Percentiles rank a stretch among this genome's conserved stretches.
phyloP scores from a whole-genome alignment of 2,888 invertebrate species.

The Peribatodes rhomboidaria region DNA sequence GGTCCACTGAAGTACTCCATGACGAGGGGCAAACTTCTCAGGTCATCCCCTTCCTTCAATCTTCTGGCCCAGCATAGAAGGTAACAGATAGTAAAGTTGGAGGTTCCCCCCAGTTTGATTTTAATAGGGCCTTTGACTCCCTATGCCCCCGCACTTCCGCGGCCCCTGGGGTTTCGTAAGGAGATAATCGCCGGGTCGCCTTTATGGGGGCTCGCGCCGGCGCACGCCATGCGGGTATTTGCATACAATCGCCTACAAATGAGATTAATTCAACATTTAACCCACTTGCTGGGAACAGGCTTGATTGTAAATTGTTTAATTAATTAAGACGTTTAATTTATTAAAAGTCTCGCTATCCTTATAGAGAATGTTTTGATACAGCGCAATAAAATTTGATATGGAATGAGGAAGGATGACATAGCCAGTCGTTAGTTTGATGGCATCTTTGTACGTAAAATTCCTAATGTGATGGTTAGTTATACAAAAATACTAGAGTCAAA shows the following conservation, averaged over 20 bases:
- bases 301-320: constrained; percentile 47
- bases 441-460: not conserved
- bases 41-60: too few relatives aligned
- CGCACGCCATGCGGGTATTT: constrained; percentile 77
- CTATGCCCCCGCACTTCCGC: too few relatives aligned
- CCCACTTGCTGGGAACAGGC: constrained; percentile 55
- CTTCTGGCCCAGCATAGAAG: too few relatives aligned
- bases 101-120: too few relatives aligned
- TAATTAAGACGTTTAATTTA: constrained; percentile 27
- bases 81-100: too few relatives aligned
- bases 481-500: too few relatives aligned
- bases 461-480: not conserved
- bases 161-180: constrained; percentile 50
- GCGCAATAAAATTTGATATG: constrained; percentile 5
- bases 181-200: constrained; percentile 32
- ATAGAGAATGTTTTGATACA: constrained; percentile 8
- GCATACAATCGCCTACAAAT: constrained; percentile 67
- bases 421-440: not conserved
- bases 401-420: constrained; percentile 12
- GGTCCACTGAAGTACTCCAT: too few relatives aligned
- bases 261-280: constrained; percentile 63
- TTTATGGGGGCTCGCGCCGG: constrained; percentile 48
- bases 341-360: constrained; percentile 10
- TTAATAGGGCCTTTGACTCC: too few relatives aligned
- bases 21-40: too few relatives aligned